Evolutionary conservation across 2,797 vertebrate species (phyloP).

Genomic region (Sebastes miniatus): DNA sequence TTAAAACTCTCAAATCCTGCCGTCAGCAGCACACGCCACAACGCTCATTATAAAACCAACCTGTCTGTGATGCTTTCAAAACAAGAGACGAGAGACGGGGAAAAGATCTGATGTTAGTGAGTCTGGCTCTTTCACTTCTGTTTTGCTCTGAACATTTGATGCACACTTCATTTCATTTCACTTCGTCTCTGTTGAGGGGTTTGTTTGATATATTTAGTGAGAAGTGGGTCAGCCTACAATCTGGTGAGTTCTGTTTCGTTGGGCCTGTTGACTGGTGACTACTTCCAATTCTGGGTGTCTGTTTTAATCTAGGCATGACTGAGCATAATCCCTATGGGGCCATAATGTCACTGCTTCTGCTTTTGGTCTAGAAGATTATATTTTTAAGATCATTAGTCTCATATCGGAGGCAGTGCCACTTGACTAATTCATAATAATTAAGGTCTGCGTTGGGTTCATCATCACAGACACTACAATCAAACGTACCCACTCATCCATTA

Average conservation of each 20-base stretch:
- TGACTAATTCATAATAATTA: not conserved
- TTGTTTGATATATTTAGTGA: slow-evolving; percentile 29
- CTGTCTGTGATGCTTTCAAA: not conserved
- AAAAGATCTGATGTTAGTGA: not conserved
- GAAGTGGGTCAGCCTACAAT: slow-evolving; percentile 24
- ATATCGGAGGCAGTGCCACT: not conserved
- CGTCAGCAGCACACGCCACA: not conserved
- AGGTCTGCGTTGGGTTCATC: not conserved
- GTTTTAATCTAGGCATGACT: not conserved
- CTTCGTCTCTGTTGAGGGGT: not conserved
- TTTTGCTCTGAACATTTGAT: not conserved
- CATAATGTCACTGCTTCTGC: not conserved
- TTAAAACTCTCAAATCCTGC: not conserved
- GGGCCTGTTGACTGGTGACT: not conserved
- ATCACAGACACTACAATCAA: not conserved
- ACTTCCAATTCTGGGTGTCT: rapidly evolving
- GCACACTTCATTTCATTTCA: not conserved
- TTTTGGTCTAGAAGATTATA: not conserved
- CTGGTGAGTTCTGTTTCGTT: slow-evolving; percentile 5
- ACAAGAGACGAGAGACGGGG: not conserved
- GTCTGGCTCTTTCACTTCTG: not conserved
- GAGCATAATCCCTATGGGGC: not conserved
- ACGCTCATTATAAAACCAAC: not conserved
- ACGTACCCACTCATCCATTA: not conserved
- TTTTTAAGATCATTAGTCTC: not conserved